These are phyloP conservation scores for Nothobranchius kuhntae DNA, from an alignment of 2,113 vertebrate genomes.

Conservation along the genomic window DNA sequence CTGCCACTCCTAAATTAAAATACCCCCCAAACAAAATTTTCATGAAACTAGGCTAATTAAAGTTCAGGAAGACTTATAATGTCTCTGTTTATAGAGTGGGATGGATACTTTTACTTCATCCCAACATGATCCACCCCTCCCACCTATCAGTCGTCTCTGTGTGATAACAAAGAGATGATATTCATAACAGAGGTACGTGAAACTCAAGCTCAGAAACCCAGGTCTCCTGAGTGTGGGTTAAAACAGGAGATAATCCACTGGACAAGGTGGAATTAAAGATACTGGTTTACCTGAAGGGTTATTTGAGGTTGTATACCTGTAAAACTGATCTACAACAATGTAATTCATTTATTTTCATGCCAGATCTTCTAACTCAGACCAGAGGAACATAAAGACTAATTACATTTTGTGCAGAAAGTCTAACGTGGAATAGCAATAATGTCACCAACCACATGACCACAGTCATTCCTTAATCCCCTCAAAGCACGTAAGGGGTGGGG, in stretches of 20 bases:
- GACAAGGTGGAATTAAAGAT: conserved; percentile 13
- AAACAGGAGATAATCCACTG: conserved; percentile 13
- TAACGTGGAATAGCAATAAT: conserved; percentile 70
- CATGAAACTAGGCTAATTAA: conserved; percentile 40
- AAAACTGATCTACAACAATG: conserved; percentile 4
- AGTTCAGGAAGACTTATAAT: conserved; percentile 25
- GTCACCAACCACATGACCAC: conserved; percentile 25
- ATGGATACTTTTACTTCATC: conserved; percentile 9
- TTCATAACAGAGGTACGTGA: conserved; percentile 26
- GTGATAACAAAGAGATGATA: conserved; percentile 71
- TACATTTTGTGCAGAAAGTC: conserved; percentile 14
- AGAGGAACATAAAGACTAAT: conserved; percentile 7
- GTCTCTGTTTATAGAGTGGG: conserved; percentile 37
- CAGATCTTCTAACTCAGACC: not conserved
- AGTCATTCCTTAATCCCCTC: conserved; percentile 19
- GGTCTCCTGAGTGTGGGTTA: conserved; percentile 29
- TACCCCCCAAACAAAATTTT: not conserved
- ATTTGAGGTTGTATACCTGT: conserved; percentile 11
- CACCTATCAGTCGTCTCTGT: conserved; percentile 45
- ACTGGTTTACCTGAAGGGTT: not conserved
- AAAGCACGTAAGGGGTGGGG: conserved; percentile 30
- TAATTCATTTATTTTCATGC: conserved; percentile 20
- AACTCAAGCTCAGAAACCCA: conserved; percentile 15
- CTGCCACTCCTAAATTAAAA: conserved; percentile 35
- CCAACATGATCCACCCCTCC: not conserved